These are phyloP conservation scores for Macropus fuliginosus DNA, from an alignment of 2,797 vertebrate species.

Conservation along the genomic window DNA sequence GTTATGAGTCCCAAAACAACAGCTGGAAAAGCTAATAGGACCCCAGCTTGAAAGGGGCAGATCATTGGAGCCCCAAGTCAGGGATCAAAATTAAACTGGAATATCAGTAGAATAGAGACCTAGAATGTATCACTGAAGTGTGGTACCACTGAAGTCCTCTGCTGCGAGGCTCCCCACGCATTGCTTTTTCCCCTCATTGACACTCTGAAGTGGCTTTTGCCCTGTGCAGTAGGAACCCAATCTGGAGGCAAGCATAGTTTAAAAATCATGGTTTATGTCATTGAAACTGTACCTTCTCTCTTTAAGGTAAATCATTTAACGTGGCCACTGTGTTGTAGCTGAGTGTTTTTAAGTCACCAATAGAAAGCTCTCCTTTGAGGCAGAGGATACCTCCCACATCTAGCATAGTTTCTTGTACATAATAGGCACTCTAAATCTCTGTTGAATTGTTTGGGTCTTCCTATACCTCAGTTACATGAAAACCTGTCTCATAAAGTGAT, in stretches of 20 bases:
- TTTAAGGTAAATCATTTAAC: not conserved
- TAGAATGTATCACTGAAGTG: not conserved
- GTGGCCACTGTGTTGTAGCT: not conserved
- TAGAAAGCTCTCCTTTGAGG: not conserved
- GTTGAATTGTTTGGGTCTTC: not conserved
- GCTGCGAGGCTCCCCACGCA: not conserved
- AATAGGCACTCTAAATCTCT: not conserved
- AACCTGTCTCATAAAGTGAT: not conserved
- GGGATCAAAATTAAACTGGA: too few relatives aligned
- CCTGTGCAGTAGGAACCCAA: not conserved
- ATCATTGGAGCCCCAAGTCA: not conserved
- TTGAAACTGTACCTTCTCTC: not conserved
- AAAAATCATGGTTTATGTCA: not conserved
- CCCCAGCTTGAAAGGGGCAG: not conserved
- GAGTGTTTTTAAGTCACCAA: not conserved
- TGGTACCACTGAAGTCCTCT: not conserved
- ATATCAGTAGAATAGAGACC: not conserved
- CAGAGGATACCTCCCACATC: not conserved
- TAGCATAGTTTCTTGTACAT: not conserved
- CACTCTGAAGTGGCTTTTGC: not conserved
- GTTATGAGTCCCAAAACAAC: not conserved
- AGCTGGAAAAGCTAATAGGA: not conserved
- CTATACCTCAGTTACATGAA: not conserved
- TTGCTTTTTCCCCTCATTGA: not conserved
- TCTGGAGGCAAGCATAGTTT: not conserved